A percentile compares a stretch with the other conserved stretches of the same genome.
phyloP scores from a whole-genome alignment of 2,888 invertebrate species.

The Petrophora chlorosata region DNA sequence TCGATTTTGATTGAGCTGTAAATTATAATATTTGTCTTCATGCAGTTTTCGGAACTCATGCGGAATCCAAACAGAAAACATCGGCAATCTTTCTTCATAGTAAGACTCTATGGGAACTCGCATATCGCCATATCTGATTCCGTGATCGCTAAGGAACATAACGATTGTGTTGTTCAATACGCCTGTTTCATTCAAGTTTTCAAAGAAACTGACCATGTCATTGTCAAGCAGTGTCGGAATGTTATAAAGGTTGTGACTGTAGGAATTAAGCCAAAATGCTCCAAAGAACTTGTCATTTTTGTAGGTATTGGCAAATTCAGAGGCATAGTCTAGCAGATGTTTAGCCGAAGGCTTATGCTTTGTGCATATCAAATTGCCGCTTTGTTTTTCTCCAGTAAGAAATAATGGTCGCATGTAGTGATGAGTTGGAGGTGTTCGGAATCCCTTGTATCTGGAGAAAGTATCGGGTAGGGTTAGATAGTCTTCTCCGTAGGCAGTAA shows the following conservation, averaged over 20 bases:
- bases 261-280: slow-evolving; percentile 89
- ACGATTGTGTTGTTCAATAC: slow-evolving; percentile 86
- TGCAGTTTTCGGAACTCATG: slow-evolving; percentile 80
- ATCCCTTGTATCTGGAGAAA: slow-evolving; percentile 84
- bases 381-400: slow-evolving; percentile 83
- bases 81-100: slow-evolving; percentile 90
- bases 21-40: slow-evolving; percentile 80
- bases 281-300: slow-evolving; percentile 86
- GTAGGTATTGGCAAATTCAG: slow-evolving; percentile 85
- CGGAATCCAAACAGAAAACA: slow-evolving; percentile 88
- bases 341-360: slow-evolving; percentile 83
- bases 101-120: slow-evolving; percentile 88
- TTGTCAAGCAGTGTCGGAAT: slow-evolving; percentile 86
- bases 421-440: slow-evolving; percentile 88
- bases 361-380: slow-evolving; percentile 65
- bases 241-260: slow-evolving; percentile 87
- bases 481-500: slow-evolving; percentile 91
- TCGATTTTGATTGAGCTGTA: slow-evolving; percentile 85
- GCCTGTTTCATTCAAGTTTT: slow-evolving; percentile 75
- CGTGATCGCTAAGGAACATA: slow-evolving; percentile 90
- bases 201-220: slow-evolving; percentile 80
- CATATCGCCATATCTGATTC: slow-evolving; percentile 88
- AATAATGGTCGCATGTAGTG: slow-evolving; percentile 91
- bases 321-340: slow-evolving; percentile 86
- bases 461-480: slow-evolving; percentile 85